These are phyloP conservation scores for Salmo trutta DNA, from an alignment of 2,797 vertebrate species.

Conservation along the genomic window DNA sequence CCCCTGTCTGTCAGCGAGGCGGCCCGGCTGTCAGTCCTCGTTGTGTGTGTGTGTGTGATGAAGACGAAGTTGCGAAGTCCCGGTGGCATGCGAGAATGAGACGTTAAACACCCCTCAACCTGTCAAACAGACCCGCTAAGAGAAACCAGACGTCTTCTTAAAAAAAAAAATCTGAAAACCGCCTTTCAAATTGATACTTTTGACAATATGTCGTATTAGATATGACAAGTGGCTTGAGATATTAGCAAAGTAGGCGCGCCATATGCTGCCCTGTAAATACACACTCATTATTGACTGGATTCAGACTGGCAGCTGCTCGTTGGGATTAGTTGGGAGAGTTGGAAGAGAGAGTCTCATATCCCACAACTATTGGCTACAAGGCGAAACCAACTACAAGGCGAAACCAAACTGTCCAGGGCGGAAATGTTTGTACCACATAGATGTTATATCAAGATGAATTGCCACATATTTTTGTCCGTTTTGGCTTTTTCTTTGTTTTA, in stretches of 20 bases:
- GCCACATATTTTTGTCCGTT: not conserved
- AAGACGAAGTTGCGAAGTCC: conserved; percentile 70
- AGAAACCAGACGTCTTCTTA: conserved; percentile 64
- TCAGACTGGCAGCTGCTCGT: conserved; percentile 71
- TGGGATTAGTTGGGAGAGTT: conserved; percentile 64
- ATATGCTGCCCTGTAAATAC: conserved; percentile 62
- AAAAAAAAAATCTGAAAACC: not conserved
- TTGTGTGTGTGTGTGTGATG: conserved; percentile 24
- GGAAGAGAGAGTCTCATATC: conserved; percentile 54
- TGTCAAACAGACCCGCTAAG: conserved; percentile 71
- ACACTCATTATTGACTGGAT: conserved; percentile 64
- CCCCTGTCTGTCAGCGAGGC: conserved; percentile 39
- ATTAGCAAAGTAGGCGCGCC: conserved; percentile 63
- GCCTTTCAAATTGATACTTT: conserved; percentile 71
- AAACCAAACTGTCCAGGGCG: not conserved
- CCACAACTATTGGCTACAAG: no score
- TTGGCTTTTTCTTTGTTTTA: not conserved
- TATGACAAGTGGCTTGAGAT: conserved; percentile 73
- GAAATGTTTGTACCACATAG: not conserved
- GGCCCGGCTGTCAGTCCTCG: conserved; percentile 25
- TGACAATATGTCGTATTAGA: conserved; percentile 71
- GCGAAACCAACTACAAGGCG: no score
- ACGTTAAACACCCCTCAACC: conserved; percentile 76
- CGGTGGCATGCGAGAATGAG: conserved; percentile 70
- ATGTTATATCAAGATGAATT: not conserved